These are phyloP conservation scores for Cordilura impudica DNA, from an alignment of 2,888 invertebrate species.

Conservation along the genomic window DNA sequence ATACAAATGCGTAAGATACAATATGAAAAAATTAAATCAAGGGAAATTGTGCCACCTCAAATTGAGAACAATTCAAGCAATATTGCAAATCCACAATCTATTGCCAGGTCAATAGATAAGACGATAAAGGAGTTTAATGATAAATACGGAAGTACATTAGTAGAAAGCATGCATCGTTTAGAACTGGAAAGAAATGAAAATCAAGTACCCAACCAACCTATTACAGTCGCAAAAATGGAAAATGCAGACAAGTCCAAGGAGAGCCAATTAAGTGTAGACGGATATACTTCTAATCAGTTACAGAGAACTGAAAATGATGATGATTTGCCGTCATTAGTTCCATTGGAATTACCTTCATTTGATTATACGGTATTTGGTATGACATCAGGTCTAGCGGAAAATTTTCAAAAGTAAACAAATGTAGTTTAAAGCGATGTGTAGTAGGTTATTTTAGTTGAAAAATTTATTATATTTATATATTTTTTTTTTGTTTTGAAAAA, in stretches of 20 bases:
- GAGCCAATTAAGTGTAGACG: slow-evolving; percentile 12
- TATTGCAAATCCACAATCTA: slow-evolving; percentile 68
- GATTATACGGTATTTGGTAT: slow-evolving; percentile 68
- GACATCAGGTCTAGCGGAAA: slow-evolving; percentile 67
- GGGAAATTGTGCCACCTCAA: slow-evolving; percentile 67
- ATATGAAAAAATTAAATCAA: slow-evolving; percentile 70
- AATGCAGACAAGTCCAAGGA: slow-evolving; percentile 19
- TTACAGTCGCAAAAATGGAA: not conserved
- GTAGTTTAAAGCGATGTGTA: not conserved
- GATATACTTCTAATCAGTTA: no score
- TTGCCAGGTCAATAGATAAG: slow-evolving; percentile 75
- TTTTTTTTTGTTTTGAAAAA: slow-evolving; percentile 1
- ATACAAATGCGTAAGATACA: slow-evolving; percentile 74
- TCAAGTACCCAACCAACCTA: slow-evolving; percentile 16
- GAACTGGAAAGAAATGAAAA: slow-evolving; percentile 53
- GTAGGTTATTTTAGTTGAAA: not conserved
- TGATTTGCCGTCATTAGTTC: slow-evolving; percentile 73
- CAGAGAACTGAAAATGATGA: slow-evolving; percentile 49
- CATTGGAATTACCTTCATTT: slow-evolving; percentile 74
- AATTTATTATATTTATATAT: not conserved
- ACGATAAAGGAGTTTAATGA: slow-evolving; percentile 74
- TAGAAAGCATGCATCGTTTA: slow-evolving; percentile 24
- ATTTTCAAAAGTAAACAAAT: slow-evolving; percentile 67
- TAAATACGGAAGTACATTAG: slow-evolving; percentile 67
- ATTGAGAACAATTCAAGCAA: slow-evolving; percentile 34